A percentile compares a stretch with the other conserved stretches of the same genome.
Conservation (phyloP, 37 sponge, comb jelly and placozoan genomes). For the Bolinopsis microptera region DNA sequence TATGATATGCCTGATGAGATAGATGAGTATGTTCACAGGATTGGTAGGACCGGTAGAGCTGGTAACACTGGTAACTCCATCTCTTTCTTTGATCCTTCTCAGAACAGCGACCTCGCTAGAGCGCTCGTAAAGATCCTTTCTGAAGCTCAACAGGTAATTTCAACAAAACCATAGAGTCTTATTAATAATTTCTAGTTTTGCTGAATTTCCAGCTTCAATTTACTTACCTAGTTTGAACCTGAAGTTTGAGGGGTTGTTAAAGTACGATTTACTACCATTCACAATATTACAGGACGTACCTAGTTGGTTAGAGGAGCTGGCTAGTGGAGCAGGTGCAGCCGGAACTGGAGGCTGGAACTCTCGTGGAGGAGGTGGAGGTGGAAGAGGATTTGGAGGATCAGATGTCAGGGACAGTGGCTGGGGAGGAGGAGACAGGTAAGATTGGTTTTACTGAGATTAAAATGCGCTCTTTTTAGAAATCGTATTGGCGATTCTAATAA, state of each 20-base stretch:
- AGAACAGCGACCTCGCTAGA: constrained; percentile 79
- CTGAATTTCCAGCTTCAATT: too few species aligned
- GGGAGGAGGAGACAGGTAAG: constrained; percentile 14
- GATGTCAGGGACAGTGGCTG: constrained; percentile 76
- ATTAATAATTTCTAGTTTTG: too few species aligned
- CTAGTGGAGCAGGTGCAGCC: constrained; percentile 59
- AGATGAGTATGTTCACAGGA: constrained; percentile 95
- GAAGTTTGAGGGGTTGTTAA: too few species aligned
- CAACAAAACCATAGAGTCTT: too few species aligned
- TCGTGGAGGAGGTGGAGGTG: constrained; percentile 76
- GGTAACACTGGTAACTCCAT: constrained; percentile 89
- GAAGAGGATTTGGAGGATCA: constrained; percentile 83
- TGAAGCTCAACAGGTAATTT: constrained; percentile 71
- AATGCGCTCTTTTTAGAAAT: too few species aligned
- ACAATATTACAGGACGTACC: constrained; percentile 94
- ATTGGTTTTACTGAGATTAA: too few species aligned
- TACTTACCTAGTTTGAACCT: too few species aligned
- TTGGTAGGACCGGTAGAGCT: constrained; percentile 92
- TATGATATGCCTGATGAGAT: constrained; percentile 85
- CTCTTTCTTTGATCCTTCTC: constrained; percentile 83
- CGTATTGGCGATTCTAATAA: too few species aligned
- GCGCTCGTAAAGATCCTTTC: constrained; percentile 83
- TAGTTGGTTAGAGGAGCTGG: constrained; percentile 80
- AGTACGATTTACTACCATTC: too few species aligned
- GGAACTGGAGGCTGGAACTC: constrained; percentile 79